Evolutionary conservation across 1,140 invertebrate genomes (phyloP).

Genomic region (Ceratosolen fusciceps): DNA sequence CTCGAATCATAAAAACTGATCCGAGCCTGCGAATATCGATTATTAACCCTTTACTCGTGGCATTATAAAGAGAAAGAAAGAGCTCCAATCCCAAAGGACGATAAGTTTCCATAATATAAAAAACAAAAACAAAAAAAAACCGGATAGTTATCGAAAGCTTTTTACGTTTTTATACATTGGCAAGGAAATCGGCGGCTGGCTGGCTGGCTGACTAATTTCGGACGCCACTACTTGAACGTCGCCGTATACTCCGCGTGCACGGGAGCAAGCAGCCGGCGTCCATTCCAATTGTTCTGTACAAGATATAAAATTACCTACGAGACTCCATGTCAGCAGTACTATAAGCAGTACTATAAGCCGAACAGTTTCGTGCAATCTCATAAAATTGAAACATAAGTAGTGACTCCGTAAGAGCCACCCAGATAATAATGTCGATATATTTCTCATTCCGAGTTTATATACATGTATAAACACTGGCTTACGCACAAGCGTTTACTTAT

Average conservation of each 20-base stretch:
- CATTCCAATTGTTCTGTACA: background rate
- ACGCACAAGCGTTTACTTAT: too few relatives aligned
- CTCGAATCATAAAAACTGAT: background rate
- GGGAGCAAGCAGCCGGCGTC: background rate
- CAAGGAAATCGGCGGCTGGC: background rate
- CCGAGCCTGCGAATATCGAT: background rate
- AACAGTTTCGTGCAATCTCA: background rate
- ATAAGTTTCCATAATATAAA: background rate
- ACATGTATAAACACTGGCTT: too few relatives aligned
- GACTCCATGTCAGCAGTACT: background rate
- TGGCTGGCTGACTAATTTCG: constrained; percentile 29
- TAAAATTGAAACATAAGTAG: constrained; percentile 43
- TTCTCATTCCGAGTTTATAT: too few relatives aligned
- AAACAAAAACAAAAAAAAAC: too few relatives aligned
- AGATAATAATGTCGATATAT: constrained; percentile 33
- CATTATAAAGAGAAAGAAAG: background rate
- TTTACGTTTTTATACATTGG: background rate
- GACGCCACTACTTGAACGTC: background rate
- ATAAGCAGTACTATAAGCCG: background rate
- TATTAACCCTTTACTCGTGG: background rate
- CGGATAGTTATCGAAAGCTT: background rate
- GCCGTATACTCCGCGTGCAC: too few relatives aligned
- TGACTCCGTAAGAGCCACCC: background rate
- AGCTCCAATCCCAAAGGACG: background rate
- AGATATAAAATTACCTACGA: background rate